Conservation (phyloP, 2,888 invertebrate genomes). For the Molanna angustata region DNA sequence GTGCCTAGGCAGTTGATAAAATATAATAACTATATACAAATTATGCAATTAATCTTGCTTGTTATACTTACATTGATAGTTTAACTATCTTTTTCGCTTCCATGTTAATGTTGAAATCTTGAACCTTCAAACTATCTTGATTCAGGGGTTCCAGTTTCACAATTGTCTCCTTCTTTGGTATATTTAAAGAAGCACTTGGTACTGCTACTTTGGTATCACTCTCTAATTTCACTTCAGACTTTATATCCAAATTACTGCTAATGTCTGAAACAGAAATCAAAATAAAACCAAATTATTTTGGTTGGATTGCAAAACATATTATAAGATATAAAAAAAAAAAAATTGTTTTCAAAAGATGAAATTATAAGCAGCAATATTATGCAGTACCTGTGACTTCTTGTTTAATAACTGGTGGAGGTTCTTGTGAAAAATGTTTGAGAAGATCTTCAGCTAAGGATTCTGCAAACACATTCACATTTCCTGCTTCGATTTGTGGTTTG, state of each 20-base stretch:
- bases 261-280: conserved; percentile 9
- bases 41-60: too few species aligned
- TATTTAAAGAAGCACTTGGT: conserved; percentile 34
- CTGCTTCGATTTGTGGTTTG: conserved; percentile 45
- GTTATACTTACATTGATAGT: conserved; percentile 66
- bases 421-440: conserved; percentile 78
- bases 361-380: too few species aligned
- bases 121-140: conserved; percentile 61
- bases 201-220: conserved; percentile 45
- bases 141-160: conserved; percentile 62
- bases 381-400: conserved; percentile 25
- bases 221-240: conserved; percentile 37
- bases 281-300: background rate
- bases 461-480: conserved; percentile 49
- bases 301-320: background rate
- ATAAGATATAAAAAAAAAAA: background rate
- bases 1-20: too few species aligned
- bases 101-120: conserved; percentile 74
- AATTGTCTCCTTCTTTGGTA: conserved; percentile 57
- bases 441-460: conserved; percentile 85
- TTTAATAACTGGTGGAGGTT: conserved; percentile 55
- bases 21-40: too few species aligned
- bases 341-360: background rate
- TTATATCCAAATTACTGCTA: conserved; percentile 27
- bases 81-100: conserved; percentile 69